Percentiles rank a stretch among this genome's conserved stretches.
Evolutionary conservation across 2,797 vertebrate species (phyloP).

Genomic region (Cynodonichthys magdalenae): DNA sequence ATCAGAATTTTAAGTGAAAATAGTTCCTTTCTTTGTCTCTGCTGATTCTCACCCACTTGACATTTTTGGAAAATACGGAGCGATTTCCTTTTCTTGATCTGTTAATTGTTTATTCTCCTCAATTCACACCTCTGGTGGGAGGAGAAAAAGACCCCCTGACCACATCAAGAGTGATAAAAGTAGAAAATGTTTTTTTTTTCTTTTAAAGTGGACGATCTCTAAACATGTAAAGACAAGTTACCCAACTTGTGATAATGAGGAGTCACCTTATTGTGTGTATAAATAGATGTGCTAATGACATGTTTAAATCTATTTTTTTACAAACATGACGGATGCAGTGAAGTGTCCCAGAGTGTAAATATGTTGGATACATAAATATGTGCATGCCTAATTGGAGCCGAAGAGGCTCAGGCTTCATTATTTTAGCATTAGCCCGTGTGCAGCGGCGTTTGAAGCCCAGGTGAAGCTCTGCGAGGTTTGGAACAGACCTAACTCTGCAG

Average conservation of each 20-base stretch:
- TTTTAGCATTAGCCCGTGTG: conserved; percentile 76
- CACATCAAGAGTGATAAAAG: conserved; percentile 52
- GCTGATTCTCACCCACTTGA: conserved; percentile 26
- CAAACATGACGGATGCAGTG: neutral
- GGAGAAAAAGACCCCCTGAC: conserved; percentile 39
- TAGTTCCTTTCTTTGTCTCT: conserved; percentile 13
- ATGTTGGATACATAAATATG: conserved; percentile 71
- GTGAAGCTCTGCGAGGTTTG: conserved; percentile 64
- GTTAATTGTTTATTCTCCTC: conserved; percentile 70
- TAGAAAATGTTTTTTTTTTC: conserved; percentile 38
- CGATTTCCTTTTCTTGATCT: conserved; percentile 43
- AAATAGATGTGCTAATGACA: conserved; percentile 84
- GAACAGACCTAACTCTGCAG: conserved; percentile 73
- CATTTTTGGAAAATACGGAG: conserved; percentile 39
- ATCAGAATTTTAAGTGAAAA: conserved; percentile 4
- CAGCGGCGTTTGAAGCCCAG: conserved; percentile 59
- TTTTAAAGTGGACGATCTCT: conserved; percentile 14
- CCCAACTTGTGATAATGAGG: conserved; percentile 79
- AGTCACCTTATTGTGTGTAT: conserved; percentile 74
- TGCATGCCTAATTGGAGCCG: conserved; percentile 65
- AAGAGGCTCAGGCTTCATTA: conserved; percentile 72
- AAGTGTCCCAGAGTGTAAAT: conserved; percentile 68
- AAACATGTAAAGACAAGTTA: conserved; percentile 70
- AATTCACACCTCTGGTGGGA: conserved; percentile 65
- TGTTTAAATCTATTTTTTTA: conserved; percentile 60